These are phyloP conservation scores for Cryptus viduatorius DNA, from an alignment of 2,888 invertebrate species.

Conservation along the genomic window DNA sequence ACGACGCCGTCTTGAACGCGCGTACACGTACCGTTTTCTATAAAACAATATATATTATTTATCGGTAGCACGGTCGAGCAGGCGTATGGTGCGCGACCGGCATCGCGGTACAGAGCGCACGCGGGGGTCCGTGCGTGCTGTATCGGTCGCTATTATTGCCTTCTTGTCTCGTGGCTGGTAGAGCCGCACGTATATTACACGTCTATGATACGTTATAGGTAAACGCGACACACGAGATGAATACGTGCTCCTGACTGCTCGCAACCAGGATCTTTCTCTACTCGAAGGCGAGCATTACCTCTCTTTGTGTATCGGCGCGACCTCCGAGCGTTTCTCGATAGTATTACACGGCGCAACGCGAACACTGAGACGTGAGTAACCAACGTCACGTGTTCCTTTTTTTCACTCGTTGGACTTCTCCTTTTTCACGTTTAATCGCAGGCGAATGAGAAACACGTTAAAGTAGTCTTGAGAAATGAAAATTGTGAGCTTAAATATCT, in stretches of 20 bases:
- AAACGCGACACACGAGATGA: constrained; percentile 55
- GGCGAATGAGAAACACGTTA: constrained; percentile 20
- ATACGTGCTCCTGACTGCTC: constrained; percentile 59
- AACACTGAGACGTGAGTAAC: constrained; percentile 13
- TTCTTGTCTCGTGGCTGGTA: background rate
- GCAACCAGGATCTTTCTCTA: constrained; percentile 52
- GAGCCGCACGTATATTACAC: background rate
- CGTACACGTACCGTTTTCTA: constrained; percentile 63
- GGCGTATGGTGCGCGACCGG: constrained; percentile 53
- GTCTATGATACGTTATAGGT: constrained; percentile 35
- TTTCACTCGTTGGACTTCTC: constrained; percentile 8
- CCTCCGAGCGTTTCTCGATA: constrained; percentile 52
- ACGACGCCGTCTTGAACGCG: constrained; percentile 30
- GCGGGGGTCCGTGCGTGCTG: constrained; percentile 65
- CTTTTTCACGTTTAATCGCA: constrained; percentile 37
- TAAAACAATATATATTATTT: constrained; percentile 71
- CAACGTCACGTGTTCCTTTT: constrained; percentile 27
- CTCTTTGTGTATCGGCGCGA: constrained; percentile 31
- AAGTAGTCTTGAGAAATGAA: constrained; percentile 18
- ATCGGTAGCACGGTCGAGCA: constrained; percentile 64
- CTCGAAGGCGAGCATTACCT: constrained; percentile 22
- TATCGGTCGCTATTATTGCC: constrained; percentile 47
- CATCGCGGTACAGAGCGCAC: constrained; percentile 63
- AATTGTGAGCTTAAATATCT: background rate
- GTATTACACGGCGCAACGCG: constrained; percentile 16